Base-by-base conservation (phyloP, 2,888 invertebrate genomes). In the Brachynemurus nebulosus region DNA sequence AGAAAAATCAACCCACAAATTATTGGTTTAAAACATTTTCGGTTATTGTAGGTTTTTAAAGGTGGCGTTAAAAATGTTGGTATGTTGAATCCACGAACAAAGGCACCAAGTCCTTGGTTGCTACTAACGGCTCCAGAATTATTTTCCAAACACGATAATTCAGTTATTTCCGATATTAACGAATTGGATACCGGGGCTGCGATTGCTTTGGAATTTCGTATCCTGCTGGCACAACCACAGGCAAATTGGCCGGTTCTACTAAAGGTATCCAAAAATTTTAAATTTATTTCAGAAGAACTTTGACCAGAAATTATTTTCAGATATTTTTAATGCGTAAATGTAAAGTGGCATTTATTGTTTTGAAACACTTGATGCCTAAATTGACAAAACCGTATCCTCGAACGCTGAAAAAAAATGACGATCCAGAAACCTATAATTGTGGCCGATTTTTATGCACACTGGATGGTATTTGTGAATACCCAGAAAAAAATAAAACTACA, bases 171-270 rank as follows among this genome's bases (percentile, higher is more conserved):
- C 27, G 64, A 61, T 18, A 64, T 71, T 0, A 59, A 60, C 5
- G 73, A 76, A 43, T 58, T 83, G 5, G 63, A 71, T 1, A 65
- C 71, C 8, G 71, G 72, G 48, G 74, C 75, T 2, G 76, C 77
- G 2, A 68, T 84, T 9, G 76, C 78, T 1, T 58, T 86, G 45
- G 86, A 86, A 53, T 58, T 86, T 20, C 72, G 74, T 38, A 80
- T 86, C 0, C 57, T 86, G 27, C 58, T 83, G 44, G 76, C 80
- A 1, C 85, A 85, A 54, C 86, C 86, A 0, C 85, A 85, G 55
- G 80, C 85, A 0, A 78, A 78, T 42, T 86, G 86, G 86, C 66
- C 79, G 1, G 70, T 79, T 49, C 60, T 86, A 17, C 67, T 86
- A 1, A 85, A 84, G 70, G 85, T 83, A 53, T 52, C 43, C 30